phyloP scores from a whole-genome alignment of 37 sponge, comb jelly and placozoan species.

The Ephydatia muelleri region DNA sequence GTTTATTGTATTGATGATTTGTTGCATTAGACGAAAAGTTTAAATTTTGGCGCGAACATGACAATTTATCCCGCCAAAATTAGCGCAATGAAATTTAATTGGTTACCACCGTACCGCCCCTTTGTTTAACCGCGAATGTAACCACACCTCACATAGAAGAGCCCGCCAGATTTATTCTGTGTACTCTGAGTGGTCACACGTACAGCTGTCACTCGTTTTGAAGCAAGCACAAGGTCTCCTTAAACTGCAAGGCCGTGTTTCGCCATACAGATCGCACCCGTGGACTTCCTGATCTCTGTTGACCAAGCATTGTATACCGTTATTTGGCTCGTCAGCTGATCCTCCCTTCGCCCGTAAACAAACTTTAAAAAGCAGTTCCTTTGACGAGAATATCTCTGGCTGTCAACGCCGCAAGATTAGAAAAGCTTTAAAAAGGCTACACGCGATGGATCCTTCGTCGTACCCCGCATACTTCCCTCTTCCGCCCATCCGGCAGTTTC shows the following conservation, averaged over 20 bases:
- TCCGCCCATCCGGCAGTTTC: constrained; percentile 42
- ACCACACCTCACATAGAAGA: neutral
- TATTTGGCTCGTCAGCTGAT: neutral
- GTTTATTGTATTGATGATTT: no score
- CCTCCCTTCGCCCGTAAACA: neutral
- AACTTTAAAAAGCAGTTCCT: neutral
- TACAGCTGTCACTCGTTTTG: constrained; percentile 1
- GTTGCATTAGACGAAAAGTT: neutral
- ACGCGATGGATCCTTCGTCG: constrained; percentile 55
- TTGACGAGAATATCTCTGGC: neutral
- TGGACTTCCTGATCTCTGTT: neutral
- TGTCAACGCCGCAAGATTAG: neutral
- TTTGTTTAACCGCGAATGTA: neutral
- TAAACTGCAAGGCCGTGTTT: neutral
- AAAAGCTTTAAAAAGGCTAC: neutral
- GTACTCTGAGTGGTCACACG: neutral
- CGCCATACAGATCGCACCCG: neutral
- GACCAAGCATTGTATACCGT: neutral
- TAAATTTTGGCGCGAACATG: constrained; percentile 24
- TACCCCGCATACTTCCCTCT: constrained; percentile 45
- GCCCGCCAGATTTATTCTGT: neutral
- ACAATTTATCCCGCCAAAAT: neutral
- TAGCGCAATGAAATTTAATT: constrained; percentile 2
- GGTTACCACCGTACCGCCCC: neutral
- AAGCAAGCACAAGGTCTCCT: neutral